phyloP scores from a whole-genome alignment of 2,888 invertebrate genomes.

The Agrotis ipsilon region DNA sequence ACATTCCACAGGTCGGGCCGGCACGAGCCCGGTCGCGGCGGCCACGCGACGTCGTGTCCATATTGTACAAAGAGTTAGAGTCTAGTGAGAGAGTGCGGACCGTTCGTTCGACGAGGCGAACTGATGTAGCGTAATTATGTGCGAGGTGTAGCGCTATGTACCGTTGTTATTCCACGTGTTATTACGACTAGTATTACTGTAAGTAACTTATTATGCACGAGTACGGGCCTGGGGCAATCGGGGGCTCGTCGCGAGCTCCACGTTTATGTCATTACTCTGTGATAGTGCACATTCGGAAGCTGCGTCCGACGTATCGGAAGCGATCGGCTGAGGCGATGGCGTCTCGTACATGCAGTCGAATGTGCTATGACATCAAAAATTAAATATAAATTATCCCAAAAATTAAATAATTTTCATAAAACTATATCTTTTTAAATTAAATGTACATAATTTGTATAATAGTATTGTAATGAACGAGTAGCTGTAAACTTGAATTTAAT shows the following conservation, averaged over 20 bases:
- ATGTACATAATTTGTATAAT: conserved; percentile 90
- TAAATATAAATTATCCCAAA: conserved; percentile 90
- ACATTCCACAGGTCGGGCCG: conserved; percentile 80
- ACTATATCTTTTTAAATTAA: conserved; percentile 83
- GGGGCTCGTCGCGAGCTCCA: conserved; percentile 84
- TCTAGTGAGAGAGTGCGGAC: conserved; percentile 78
- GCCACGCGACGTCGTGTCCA: conserved; percentile 73
- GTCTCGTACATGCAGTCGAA: conserved; percentile 77
- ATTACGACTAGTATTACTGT: conserved; percentile 87
- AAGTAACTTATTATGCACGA: conserved; percentile 88
- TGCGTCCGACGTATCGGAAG: conserved; percentile 75
- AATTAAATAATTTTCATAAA: conserved; percentile 89
- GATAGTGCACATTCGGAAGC: conserved; percentile 88
- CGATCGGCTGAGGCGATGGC: conserved; percentile 67
- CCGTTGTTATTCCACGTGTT: conserved; percentile 88
- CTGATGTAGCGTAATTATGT: conserved; percentile 79
- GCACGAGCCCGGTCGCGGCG: conserved; percentile 49
- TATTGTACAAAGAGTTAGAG: conserved; percentile 83
- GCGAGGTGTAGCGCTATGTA: conserved; percentile 86
- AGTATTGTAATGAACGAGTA: conserved; percentile 81
- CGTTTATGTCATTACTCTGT: conserved; percentile 91
- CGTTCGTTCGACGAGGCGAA: conserved; percentile 74
- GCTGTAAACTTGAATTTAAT: conserved; percentile 81
- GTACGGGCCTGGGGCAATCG: conserved; percentile 91
- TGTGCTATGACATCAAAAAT: conserved; percentile 90